Evolutionary conservation across 2,888 invertebrate genomes (phyloP), one percentile per base, ranked within the genome.

Genomic region (Lithodes maja): DNA sequence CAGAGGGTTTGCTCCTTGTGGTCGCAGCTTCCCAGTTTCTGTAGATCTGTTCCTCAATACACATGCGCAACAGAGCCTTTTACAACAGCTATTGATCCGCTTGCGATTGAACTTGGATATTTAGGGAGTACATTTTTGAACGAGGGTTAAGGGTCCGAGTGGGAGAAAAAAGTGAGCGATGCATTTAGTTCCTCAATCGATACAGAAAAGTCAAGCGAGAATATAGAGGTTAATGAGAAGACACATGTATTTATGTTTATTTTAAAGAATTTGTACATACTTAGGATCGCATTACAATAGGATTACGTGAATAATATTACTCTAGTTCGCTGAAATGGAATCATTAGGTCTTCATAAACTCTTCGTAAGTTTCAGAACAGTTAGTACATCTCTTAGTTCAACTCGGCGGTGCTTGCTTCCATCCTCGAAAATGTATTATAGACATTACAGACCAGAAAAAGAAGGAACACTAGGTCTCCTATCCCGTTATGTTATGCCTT

Each of bases 401-500:
- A 33, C 33, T 33, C 33, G 33, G 33, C 33, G 33, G 33, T 33
- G 33, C 33, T 33, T 33, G 33, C 33, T 33, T 33, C 33, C 33
- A 33, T 33, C 33, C 33, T 33, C 33, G 33, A 33, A 33, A 33
- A 33, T 33, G 33, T 33, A 33, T 33, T 33, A 33, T 33, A 33
- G 0, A 33, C 33, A 33, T 33, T 33, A 33, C 33, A 33, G 33
- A 33, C 33, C 33, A 12, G 61, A 61, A 61, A 61, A 5, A 7
- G 33, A 74, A 74, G 55, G 55, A 69, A 68, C 50, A 83, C 52
- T 71, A 83, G 52, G 12, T 71, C 53, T 83, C 68, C 69, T 52
- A 83, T 52, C 69, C 68, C 69, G 68, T 54, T 49, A 69, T 80
- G 86, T 80, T 84, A 84, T 80, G 83, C 88, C 80, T 53, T 79